These are phyloP conservation scores for human (Homo sapiens) DNA, from an alignment of 2,113 vertebrate species.

Conservation along the genomic window DNA sequence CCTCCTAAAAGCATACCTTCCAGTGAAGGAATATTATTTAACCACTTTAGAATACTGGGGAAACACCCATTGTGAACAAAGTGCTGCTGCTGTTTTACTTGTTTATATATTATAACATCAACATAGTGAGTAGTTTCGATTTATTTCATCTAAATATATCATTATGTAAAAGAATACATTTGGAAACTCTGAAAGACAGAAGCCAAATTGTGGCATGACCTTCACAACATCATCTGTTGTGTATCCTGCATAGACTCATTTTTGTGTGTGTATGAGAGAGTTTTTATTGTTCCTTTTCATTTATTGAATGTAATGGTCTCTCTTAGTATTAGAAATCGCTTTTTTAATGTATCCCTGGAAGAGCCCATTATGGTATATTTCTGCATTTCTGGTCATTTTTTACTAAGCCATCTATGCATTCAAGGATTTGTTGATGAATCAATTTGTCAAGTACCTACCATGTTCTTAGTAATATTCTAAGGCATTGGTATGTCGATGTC, in stretches of 20 bases:
- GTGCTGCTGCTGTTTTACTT: neutral
- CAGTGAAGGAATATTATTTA: neutral
- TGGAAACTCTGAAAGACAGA: neutral
- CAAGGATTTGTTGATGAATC: neutral
- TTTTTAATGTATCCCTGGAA: neutral
- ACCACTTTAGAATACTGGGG: neutral
- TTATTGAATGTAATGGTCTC: neutral
- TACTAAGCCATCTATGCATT: neutral
- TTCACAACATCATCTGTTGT: neutral
- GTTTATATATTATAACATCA: neutral
- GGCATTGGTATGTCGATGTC: neutral
- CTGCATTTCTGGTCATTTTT: neutral
- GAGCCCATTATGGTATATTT: neutral
- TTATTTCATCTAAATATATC: neutral
- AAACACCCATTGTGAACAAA: neutral
- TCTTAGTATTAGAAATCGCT: neutral
- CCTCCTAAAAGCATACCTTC: neutral
- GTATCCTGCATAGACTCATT: neutral
- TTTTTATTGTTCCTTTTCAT: neutral
- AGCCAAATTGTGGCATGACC: neutral
- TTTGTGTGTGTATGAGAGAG: neutral
- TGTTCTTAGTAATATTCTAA: neutral
- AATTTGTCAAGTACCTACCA: neutral
- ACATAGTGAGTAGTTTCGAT: neutral
- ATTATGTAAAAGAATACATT: neutral